Base-by-base conservation (phyloP, 1,140 invertebrate genomes). In the Platyscapa corneri region DNA sequence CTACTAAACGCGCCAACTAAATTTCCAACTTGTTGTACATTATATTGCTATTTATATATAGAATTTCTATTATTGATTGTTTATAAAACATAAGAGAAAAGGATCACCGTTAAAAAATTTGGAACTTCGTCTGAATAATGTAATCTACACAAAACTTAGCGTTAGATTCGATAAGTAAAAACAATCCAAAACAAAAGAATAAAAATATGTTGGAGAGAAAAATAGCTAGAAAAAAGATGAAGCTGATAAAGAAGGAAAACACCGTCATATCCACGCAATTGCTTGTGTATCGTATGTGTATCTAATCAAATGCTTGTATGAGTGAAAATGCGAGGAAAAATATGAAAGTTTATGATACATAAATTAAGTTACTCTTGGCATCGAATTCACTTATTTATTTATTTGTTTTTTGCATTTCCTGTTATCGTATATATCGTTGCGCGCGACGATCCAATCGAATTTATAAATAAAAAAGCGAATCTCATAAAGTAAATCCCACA, bases 51-150 rank as follows among this genome's bases (percentile, higher is more conserved):
- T 80, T 64, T 85, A 85, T 74, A 85, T 85, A 70, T 89, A 90
- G 85, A 53, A 83, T 87, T 89, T 89, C 87, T 89, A 90, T 87
- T 89, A 88, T 86, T 88, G 89, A 88, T 88, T 88, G 87, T 90
- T 89, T 86, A n/a, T n/a, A 88, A 88, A 72, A 86, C 86, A 87
- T 90, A 87, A 90, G 88, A 34, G 6, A 20, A 23, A 81, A n/a
- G 37, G 37, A 83, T 60, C n/a, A 30, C 32, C 20, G 74, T 64
- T 14, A 30, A 80, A 30, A 75, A 75, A 79, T 79, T 90, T 86
- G 39, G 88, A 88, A 84, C 75, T 86, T 91, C 79, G 79, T 89
- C 86, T 87, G 87, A 83, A 89, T 79, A 88, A 81, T 86, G 74
- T 88, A 88, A 87, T 74, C 83, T 80, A 78, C 39, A 88, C 85